These are phyloP conservation scores for Chlorodrepanis virens DNA, from an alignment of 2,113 vertebrate species.

Conservation along the genomic window DNA sequence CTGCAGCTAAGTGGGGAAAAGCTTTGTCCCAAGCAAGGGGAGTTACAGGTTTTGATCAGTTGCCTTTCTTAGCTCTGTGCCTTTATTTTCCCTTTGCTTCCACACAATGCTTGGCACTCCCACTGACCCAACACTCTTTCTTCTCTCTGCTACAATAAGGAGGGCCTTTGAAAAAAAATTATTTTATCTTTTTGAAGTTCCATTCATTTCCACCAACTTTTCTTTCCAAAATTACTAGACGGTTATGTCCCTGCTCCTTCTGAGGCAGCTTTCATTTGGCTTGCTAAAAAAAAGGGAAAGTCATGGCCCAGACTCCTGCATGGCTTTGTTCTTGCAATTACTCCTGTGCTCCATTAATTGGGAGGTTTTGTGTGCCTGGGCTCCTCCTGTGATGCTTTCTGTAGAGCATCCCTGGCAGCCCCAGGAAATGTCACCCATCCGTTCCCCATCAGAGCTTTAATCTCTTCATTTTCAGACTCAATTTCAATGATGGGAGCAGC, in stretches of 20 bases:
- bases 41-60: not conserved
- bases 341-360: not conserved
- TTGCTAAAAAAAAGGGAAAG: not conserved
- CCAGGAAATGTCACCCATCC: not conserved
- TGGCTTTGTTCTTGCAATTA: not conserved
- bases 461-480: not conserved
- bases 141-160: not conserved
- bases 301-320: not conserved
- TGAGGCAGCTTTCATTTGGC: not conserved
- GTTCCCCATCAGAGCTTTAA: not conserved
- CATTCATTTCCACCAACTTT: not conserved
- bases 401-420: not conserved
- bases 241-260: not conserved
- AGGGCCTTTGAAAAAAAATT: not conserved
- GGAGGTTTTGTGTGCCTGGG: not conserved
- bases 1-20: rapidly evolving
- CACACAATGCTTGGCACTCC: not conserved
- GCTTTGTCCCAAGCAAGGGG: too few species aligned
- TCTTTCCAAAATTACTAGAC: rapidly evolving
- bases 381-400: not conserved
- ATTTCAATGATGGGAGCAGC: not conserved
- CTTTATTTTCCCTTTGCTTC: not conserved
- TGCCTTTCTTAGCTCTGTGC: not conserved
- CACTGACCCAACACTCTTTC: not conserved
- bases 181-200: not conserved